These are phyloP conservation scores for Callinectes sapidus DNA, from an alignment of 2,888 invertebrate species.

Conservation along the genomic window DNA sequence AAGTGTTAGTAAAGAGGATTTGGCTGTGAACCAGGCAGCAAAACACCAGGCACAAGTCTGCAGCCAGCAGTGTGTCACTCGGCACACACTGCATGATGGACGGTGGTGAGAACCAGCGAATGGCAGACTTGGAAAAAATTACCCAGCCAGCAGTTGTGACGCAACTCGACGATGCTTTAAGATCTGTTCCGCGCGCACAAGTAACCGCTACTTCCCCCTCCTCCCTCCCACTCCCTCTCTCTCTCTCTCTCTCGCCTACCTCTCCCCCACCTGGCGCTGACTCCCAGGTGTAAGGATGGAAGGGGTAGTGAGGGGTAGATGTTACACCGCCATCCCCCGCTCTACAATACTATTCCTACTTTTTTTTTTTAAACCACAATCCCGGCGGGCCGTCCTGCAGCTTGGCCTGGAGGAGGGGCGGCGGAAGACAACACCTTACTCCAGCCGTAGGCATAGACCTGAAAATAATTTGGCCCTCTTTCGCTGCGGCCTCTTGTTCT, in stretches of 20 bases:
- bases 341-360: neutral
- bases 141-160: neutral
- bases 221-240: conserved; percentile 6
- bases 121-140: neutral
- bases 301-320: neutral
- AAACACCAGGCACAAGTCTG: neutral
- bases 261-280: neutral
- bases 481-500: conserved; percentile 50
- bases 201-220: conserved; percentile 35
- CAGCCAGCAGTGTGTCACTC: neutral
- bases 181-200: conserved; percentile 46
- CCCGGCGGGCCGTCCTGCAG: neutral
- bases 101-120: neutral
- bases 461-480: conserved; percentile 68
- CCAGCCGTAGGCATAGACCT: conserved; percentile 62
- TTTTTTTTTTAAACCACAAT: neutral
- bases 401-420: neutral
- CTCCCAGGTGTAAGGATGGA: neutral
- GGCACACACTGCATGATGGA: neutral
- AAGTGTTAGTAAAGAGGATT: neutral
- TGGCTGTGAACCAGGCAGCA: neutral
- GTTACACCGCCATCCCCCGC: neutral
- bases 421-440: conserved; percentile 22
- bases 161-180: conserved; percentile 36
- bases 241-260: no score